phyloP scores from a whole-genome alignment of 2,797 vertebrate species.

The Thamnophis elegans region DNA sequence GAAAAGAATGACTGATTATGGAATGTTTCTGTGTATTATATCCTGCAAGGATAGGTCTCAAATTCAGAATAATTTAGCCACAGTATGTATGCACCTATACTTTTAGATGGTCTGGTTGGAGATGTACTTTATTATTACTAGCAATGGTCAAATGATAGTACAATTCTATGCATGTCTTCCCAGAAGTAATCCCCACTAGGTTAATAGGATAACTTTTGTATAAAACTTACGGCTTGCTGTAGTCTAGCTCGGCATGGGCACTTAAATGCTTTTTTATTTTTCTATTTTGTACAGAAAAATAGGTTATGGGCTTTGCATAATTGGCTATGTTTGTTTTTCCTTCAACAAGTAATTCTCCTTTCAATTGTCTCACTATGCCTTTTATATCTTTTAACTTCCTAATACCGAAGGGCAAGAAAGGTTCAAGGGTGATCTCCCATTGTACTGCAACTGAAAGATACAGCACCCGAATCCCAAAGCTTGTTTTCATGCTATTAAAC shows the following conservation, averaged over 20 bases:
- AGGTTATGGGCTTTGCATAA: not conserved
- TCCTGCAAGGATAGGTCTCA: not conserved
- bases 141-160: not conserved
- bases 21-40: not conserved
- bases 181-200: not conserved
- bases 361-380: not conserved
- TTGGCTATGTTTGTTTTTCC: not conserved
- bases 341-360: not conserved
- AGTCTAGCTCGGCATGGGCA: not conserved
- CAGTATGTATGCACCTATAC: not conserved
- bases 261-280: not conserved
- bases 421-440: not conserved
- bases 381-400: not conserved
- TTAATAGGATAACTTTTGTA: not conserved
- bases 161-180: not conserved
- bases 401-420: not conserved
- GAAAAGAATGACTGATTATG: not conserved
- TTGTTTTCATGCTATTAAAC: not conserved
- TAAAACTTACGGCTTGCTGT: not conserved
- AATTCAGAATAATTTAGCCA: not conserved
- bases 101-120: not conserved
- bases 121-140: not conserved
- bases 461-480: not conserved
- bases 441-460: not conserved
- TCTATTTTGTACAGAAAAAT: not conserved